Conservation (phyloP, 1,140 invertebrate species). For the Tetramorium alpestre region DNA sequence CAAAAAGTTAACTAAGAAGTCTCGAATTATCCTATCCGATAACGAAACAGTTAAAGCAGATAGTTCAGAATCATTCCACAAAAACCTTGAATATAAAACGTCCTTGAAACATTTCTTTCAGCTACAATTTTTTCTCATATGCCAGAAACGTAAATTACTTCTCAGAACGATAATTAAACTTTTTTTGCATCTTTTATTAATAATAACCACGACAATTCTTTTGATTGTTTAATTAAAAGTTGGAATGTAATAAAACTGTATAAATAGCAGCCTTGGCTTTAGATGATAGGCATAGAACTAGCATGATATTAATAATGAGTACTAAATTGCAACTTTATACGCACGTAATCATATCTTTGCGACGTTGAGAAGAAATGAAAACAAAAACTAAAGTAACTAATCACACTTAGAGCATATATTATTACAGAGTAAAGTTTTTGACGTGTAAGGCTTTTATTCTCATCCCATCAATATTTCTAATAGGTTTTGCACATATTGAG, state of each 20-base stretch:
- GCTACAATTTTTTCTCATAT: background rate
- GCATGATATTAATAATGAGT: constrained; percentile 14
- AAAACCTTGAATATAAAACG: background rate
- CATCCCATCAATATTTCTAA: background rate
- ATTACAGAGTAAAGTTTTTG: background rate
- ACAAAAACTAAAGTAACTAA: background rate
- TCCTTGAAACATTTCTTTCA: background rate
- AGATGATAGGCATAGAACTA: background rate
- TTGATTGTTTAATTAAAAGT: background rate
- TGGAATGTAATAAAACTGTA: background rate
- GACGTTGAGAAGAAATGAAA: background rate
- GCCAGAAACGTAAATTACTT: background rate
- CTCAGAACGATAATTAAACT: background rate
- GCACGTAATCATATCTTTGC: constrained; percentile 9
- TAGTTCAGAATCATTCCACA: background rate
- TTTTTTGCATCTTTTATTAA: background rate
- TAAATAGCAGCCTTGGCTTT: background rate
- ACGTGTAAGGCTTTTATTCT: background rate
- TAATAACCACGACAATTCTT: background rate
- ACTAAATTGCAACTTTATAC: background rate
- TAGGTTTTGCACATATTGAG: background rate
- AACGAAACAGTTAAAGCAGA: background rate
- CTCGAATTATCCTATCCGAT: background rate
- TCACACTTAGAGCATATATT: background rate
- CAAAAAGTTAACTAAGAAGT: background rate